phyloP scores from a whole-genome alignment of 2,113 vertebrate genomes.

The Eubucco bourcierii region DNA sequence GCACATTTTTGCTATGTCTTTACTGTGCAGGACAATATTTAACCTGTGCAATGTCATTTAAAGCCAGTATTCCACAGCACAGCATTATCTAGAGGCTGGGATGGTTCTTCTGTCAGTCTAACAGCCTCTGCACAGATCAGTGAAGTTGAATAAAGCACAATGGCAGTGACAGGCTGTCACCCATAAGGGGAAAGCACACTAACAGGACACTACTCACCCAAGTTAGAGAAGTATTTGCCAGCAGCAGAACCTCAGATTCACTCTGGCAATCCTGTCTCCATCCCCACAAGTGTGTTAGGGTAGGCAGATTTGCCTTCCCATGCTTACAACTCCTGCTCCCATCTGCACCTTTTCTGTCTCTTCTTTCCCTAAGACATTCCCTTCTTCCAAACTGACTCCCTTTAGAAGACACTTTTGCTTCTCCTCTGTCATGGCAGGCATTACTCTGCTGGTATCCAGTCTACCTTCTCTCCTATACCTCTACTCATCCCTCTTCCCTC shows the following conservation, averaged over 20 bases:
- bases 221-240: background rate
- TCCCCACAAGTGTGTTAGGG: background rate
- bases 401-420: background rate
- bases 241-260: background rate
- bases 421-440: background rate
- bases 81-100: background rate
- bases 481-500: background rate
- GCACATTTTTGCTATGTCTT: background rate
- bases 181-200: fast-evolving
- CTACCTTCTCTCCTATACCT: background rate
- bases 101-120: background rate
- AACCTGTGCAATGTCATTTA: background rate
- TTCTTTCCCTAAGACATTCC: background rate
- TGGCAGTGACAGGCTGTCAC: background rate
- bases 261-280: background rate
- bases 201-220: fast-evolving
- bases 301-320: background rate
- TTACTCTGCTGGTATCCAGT: background rate
- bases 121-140: background rate
- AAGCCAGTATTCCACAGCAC: background rate
- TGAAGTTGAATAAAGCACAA: background rate
- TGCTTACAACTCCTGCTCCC: background rate
- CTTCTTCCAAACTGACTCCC: background rate
- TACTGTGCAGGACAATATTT: background rate
- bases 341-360: background rate